These are phyloP conservation scores for Belonocnema kinseyi DNA, from an alignment of 1,140 invertebrate species.

Conservation along the genomic window DNA sequence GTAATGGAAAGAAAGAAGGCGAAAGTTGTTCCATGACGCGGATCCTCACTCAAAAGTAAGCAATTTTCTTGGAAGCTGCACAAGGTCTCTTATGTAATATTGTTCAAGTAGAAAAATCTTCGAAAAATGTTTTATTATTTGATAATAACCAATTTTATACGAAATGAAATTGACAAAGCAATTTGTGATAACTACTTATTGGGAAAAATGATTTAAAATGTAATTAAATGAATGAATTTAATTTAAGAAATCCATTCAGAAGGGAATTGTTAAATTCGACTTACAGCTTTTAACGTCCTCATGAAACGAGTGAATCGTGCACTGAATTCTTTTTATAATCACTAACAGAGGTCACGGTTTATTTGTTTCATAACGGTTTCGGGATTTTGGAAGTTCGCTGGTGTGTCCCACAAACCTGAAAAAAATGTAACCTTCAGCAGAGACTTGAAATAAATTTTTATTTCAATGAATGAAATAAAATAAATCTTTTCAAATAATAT, in stretches of 20 bases:
- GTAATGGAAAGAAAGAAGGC: constrained; percentile 36
- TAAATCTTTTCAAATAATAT: too few relatives aligned
- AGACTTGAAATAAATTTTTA: background rate
- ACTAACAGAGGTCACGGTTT: background rate
- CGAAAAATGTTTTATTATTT: background rate
- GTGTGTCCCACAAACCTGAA: background rate
- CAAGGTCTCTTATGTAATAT: constrained; percentile 29
- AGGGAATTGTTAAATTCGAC: too few relatives aligned
- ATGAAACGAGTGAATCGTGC: background rate
- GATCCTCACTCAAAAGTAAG: constrained; percentile 16
- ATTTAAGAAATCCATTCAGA: too few relatives aligned
- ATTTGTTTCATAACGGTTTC: constrained; percentile 11
- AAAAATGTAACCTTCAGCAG: background rate
- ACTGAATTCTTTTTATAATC: constrained; percentile 5
- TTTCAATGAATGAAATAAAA: background rate
- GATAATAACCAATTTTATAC: too few relatives aligned
- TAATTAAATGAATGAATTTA: too few relatives aligned
- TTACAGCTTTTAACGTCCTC: too few relatives aligned
- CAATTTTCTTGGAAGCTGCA: constrained; percentile 28
- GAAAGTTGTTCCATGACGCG: constrained; percentile 49
- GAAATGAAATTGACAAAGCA: too few relatives aligned
- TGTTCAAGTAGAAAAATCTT: background rate
- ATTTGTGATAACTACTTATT: too few relatives aligned
- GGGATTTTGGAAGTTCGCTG: constrained; percentile 3
- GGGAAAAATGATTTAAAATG: too few relatives aligned